phyloP scores from a whole-genome alignment of 2,888 invertebrate genomes.

The Cepaea hortensis region DNA sequence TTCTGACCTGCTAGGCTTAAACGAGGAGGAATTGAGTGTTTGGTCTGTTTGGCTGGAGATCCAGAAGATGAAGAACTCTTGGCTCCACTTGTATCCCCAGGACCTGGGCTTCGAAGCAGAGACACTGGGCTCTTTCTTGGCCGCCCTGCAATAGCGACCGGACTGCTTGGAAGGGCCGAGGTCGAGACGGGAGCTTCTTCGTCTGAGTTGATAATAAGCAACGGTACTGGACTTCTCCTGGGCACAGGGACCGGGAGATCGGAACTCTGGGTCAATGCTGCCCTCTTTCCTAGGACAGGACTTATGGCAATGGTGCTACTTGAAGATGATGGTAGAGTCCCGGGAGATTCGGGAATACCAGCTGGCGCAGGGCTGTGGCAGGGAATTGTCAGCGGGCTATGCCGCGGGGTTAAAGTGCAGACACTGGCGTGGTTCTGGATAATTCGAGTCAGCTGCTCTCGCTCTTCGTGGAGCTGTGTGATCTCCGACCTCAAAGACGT shows the following conservation, averaged over 20 bases:
- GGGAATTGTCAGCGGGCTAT: slow-evolving; percentile 40
- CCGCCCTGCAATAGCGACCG: slow-evolving; percentile 22
- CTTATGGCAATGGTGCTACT: slow-evolving; percentile 14
- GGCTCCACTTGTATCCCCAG: slow-evolving; percentile 22
- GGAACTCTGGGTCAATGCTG: slow-evolving; percentile 25
- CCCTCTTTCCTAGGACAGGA: slow-evolving; percentile 34
- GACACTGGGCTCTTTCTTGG: slow-evolving; percentile 47
- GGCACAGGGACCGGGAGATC: slow-evolving; percentile 25
- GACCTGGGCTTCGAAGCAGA: slow-evolving; percentile 28
- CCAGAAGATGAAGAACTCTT: slow-evolving; percentile 36
- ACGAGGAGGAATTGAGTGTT: slow-evolving; percentile 40
- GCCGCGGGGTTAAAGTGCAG: slow-evolving; percentile 45
- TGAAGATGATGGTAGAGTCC: background rate
- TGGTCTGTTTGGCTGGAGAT: slow-evolving; percentile 44
- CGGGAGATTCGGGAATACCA: slow-evolving; percentile 27
- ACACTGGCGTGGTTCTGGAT: slow-evolving; percentile 51
- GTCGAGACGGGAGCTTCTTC: slow-evolving; percentile 11
- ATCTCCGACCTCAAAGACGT: slow-evolving; percentile 54
- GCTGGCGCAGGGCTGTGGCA: slow-evolving; percentile 34
- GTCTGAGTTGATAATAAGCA: slow-evolving; percentile 38
- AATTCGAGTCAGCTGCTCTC: slow-evolving; percentile 54
- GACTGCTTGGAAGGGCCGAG: slow-evolving; percentile 30
- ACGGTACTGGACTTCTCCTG: slow-evolving; percentile 37
- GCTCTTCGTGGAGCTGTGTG: slow-evolving; percentile 56
- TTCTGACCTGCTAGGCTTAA: slow-evolving; percentile 44